Evolutionary conservation across 2,797 vertebrate genomes (phyloP), one percentile per base, ranked within the genome.

Genomic region (Spheniscus humboldti): DNA sequence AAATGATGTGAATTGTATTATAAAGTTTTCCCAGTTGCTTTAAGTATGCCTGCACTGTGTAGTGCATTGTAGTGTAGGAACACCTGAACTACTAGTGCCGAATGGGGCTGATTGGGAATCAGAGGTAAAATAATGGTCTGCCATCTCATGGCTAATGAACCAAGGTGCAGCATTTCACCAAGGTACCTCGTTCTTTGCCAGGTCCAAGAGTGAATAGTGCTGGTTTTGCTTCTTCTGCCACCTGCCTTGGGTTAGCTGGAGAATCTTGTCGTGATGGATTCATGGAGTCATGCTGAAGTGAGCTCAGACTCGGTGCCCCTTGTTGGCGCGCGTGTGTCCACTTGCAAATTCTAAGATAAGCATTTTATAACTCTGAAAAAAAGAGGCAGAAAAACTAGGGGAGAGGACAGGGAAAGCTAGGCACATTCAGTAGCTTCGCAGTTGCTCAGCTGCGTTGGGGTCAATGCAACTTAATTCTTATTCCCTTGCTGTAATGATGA

Each of bases 41-140:
- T 50, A 37, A 31, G 9, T 57, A 9, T n/a, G 17, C 13, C 41
- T 62, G 14, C 63, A 9, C 10, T 57, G 43, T 16, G 27, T 45
- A 48, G 27, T 13, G 4, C 14, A 35, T 9, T 0, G 0, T n/a
- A 33, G 16, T 8, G 16, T 37, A 47, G 59, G 62, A 84, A 2
- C 24, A 27, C 15, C 52, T 47, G 25, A 85, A 39, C 28, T 63
- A 4, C 27, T 35, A 14, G 10, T 56, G n/a, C 41, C 2, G 6
- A 33, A 50, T 52, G 19, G 27, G 53, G 6, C 35, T 71, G 52
- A 41, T 37, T 62, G 55, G 50, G 27, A 82, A 43, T 64, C 13
- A 7, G 43, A 59, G 68, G 33, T 66, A 37, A 67, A 66, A 66
- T 57, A 73, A 62, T 43, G 25, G 9, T 68, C 53, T 86, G 53